phyloP scores from a whole-genome alignment of 2,888 invertebrate species.

The Agrochola macilenta region DNA sequence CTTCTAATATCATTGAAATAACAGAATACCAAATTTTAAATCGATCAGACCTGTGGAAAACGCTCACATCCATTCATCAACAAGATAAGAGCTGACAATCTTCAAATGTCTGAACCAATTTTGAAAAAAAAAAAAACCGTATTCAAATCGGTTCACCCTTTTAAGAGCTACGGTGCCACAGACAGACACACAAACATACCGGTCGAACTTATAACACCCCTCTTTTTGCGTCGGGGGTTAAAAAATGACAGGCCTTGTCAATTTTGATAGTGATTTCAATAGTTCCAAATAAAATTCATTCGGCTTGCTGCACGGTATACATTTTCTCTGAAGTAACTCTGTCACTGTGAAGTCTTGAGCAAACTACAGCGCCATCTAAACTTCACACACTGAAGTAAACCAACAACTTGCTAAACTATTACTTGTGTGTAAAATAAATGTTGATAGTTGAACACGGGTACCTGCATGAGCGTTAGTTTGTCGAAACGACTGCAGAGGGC shows the following conservation, averaged over 20 bases:
- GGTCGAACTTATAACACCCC: no score
- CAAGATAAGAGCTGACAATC: no score
- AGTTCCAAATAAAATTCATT: neutral
- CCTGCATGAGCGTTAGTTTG: neutral
- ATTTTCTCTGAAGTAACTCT: neutral
- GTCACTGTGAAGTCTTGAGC: neutral
- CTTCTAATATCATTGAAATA: no score
- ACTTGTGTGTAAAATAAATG: conserved; percentile 18
- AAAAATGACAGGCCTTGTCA: neutral
- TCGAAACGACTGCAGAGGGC: conserved; percentile 28
- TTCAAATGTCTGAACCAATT: no score
- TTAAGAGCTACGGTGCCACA: no score
- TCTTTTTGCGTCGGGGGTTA: neutral
- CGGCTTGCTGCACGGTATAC: neutral
- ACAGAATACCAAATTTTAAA: no score
- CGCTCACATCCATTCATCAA: no score
- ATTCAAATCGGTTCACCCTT: no score
- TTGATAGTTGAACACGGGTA: neutral
- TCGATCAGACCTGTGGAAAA: no score
- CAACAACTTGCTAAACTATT: neutral
- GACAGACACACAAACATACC: no score
- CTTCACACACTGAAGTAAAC: conserved; percentile 8
- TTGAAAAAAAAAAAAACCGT: no score
- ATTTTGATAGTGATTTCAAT: no score
- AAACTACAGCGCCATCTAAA: conserved; percentile 42